A percentile compares a stretch with the other conserved stretches of the same genome.
phyloP scores from a whole-genome alignment of 2,113 vertebrate genomes.

The Callospermophilus lateralis region DNA sequence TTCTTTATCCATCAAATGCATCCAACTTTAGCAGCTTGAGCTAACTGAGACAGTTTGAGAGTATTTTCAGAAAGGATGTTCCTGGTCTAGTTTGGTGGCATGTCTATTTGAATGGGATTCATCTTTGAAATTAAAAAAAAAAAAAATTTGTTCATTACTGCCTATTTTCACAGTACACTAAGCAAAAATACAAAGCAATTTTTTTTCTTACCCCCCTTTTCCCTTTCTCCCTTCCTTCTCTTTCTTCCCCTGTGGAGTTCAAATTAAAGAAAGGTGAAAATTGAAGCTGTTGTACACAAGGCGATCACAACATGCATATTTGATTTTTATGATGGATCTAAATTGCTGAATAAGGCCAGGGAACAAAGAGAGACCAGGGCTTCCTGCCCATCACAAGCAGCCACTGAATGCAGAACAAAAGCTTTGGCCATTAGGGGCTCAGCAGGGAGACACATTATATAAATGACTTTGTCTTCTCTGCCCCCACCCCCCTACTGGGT shows the following conservation, averaged over 20 bases:
- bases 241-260: constrained; percentile 87
- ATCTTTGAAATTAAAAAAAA: constrained; percentile 84
- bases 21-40: constrained; percentile 52
- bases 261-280: constrained; percentile 89
- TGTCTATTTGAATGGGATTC: constrained; percentile 77
- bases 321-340: constrained; percentile 91
- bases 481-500: constrained; percentile 83
- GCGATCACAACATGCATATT: constrained; percentile 90
- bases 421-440: constrained; percentile 88
- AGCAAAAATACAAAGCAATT: constrained; percentile 87
- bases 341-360: constrained; percentile 89
- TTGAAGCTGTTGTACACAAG: constrained; percentile 87
- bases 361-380: constrained; percentile 88
- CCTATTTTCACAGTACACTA: constrained; percentile 86
- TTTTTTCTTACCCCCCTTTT: constrained; percentile 82
- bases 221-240: constrained; percentile 83
- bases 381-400: constrained; percentile 88
- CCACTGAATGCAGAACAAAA: constrained; percentile 88
- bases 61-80: constrained; percentile 56
- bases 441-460: constrained; percentile 89
- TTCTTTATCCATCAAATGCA: constrained; percentile 44
- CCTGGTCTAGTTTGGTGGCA: constrained; percentile 53
- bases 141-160: constrained; percentile 84
- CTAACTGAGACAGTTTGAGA: constrained; percentile 25
- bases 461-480: constrained; percentile 89